Conservation (phyloP, 2,888 invertebrate genomes). For the Hylaea fasciaria region DNA sequence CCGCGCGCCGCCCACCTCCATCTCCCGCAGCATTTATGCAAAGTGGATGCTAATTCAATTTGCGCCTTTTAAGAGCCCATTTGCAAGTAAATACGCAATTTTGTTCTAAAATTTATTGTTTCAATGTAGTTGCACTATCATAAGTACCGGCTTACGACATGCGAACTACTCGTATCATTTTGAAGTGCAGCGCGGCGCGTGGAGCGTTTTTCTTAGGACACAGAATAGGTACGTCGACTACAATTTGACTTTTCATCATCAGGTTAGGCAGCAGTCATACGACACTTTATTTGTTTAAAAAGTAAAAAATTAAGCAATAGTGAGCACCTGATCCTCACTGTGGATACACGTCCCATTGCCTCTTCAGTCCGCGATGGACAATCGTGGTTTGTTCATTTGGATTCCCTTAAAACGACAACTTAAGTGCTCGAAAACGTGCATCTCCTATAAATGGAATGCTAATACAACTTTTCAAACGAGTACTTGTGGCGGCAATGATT, state of each 20-base stretch:
- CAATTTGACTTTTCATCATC: neutral
- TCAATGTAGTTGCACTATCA: conserved; percentile 8
- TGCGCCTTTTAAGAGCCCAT: conserved; percentile 59
- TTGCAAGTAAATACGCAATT: conserved; percentile 48
- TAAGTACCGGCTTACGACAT: neutral
- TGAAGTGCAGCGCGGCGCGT: too few species aligned
- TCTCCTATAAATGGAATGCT: conserved; percentile 67
- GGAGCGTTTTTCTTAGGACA: too few species aligned
- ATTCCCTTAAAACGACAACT: conserved; percentile 64
- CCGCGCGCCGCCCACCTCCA: conserved; percentile 47
- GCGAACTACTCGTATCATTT: neutral
- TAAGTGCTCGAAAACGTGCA: conserved; percentile 66
- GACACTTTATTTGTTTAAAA: neutral
- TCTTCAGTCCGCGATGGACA: conserved; percentile 48
- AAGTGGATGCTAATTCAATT: conserved; percentile 79
- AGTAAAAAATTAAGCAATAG: neutral
- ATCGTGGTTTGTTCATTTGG: conserved; percentile 54
- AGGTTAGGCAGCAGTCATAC: neutral
- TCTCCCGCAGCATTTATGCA: conserved; percentile 70
- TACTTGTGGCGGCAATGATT: conserved; percentile 71
- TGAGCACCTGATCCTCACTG: conserved; percentile 4
- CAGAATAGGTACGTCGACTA: neutral
- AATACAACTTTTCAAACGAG: conserved; percentile 64
- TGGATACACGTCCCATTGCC: conserved; percentile 23
- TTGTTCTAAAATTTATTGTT: conserved; percentile 33